A percentile compares a stretch with the other conserved stretches of the same genome.
Evolutionary conservation across 2,797 vertebrate species (phyloP).

Genomic region (Enoplosus armatus): DNA sequence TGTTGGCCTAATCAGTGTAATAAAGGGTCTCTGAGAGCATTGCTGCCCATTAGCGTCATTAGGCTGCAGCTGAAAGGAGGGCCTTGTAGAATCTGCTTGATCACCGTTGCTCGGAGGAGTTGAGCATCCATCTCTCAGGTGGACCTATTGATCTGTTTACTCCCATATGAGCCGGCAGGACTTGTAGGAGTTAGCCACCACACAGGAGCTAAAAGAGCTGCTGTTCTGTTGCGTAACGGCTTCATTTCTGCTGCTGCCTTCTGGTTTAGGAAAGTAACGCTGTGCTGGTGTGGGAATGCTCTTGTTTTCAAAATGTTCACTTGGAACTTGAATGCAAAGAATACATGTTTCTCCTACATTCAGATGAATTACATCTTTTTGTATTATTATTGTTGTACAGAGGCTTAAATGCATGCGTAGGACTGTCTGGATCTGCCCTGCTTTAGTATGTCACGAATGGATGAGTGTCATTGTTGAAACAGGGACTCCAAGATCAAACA

Average conservation of each 20-base stretch:
- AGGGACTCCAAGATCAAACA: slow-evolving; percentile 19
- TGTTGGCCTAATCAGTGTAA: slow-evolving; percentile 80
- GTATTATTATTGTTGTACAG: not conserved
- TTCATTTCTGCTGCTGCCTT: slow-evolving; percentile 38
- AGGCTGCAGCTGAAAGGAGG: slow-evolving; percentile 71
- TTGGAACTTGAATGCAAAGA: not conserved
- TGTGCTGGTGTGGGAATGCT: slow-evolving; percentile 2
- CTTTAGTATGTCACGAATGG: slow-evolving; percentile 2
- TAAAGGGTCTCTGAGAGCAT: slow-evolving; percentile 79
- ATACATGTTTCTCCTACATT: not conserved
- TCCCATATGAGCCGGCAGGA: slow-evolving; percentile 64
- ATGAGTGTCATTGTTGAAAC: slow-evolving; percentile 36
- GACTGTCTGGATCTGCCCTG: not conserved
- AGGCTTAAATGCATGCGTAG: not conserved
- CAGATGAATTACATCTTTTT: not conserved
- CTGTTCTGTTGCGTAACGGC: slow-evolving; percentile 53
- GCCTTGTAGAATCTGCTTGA: slow-evolving; percentile 71
- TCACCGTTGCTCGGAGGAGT: slow-evolving; percentile 66
- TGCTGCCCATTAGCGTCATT: slow-evolving; percentile 79
- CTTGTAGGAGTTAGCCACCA: slow-evolving; percentile 63
- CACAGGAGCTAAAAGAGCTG: slow-evolving; percentile 58
- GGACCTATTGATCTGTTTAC: slow-evolving; percentile 81
- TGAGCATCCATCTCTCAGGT: slow-evolving; percentile 77
- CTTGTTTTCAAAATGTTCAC: not conserved
- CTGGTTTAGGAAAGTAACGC: slow-evolving; percentile 31